A percentile compares a stretch with the other conserved stretches of the same genome.
Evolutionary conservation across 2,888 invertebrate genomes (phyloP).

Genomic region (Melinaea marsaeus): DNA sequence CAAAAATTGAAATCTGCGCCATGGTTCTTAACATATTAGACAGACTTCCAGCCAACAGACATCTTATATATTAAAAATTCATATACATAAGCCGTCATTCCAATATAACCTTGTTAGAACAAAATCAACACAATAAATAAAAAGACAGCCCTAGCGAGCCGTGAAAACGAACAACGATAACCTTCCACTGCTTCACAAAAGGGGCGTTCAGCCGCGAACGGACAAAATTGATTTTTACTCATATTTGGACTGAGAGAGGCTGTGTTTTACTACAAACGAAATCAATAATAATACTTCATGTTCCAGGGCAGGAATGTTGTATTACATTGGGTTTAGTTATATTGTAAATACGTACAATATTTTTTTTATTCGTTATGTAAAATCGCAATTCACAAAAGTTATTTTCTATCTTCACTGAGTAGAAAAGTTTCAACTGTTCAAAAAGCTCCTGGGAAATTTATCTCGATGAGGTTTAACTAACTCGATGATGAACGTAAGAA

Average conservation of each 20-base stretch:
- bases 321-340: not conserved
- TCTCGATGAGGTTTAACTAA: too few species aligned
- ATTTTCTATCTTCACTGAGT: too few species aligned
- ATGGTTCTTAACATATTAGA: not conserved
- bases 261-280: not conserved
- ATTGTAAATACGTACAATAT: not conserved
- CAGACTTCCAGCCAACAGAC: not conserved
- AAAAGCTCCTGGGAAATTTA: too few species aligned
- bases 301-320: not conserved
- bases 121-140: not conserved
- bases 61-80: too few species aligned
- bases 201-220: constrained; percentile 63
- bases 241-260: constrained; percentile 40
- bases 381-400: too few species aligned
- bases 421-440: too few species aligned
- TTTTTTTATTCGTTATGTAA: too few species aligned
- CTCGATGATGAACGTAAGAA: too few species aligned
- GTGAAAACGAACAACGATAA: constrained; percentile 71
- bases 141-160: constrained; percentile 47
- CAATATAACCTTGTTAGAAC: constrained; percentile 3
- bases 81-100: not conserved
- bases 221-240: constrained; percentile 70
- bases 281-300: not conserved
- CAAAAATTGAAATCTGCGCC: too few species aligned
- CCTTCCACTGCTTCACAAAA: constrained; percentile 56